Percentiles rank a stretch among this genome's conserved stretches.
Conservation (phyloP, 2,797 vertebrate genomes). For the Myotis vivesi region DNA sequence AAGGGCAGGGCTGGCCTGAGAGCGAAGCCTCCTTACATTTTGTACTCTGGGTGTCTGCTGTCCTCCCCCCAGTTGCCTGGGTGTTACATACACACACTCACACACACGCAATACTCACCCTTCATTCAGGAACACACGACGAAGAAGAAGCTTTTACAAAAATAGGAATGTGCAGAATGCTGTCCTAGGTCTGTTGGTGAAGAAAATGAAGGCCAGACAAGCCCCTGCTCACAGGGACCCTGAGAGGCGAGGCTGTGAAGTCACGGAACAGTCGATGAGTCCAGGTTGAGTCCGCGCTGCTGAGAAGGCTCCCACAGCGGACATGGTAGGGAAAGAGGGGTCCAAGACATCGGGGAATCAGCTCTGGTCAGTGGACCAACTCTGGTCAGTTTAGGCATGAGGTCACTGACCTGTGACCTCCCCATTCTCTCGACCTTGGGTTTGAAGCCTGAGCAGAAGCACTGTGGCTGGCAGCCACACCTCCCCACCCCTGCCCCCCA, state of each 20-base stretch:
- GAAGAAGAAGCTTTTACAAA: background rate
- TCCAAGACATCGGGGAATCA: background rate
- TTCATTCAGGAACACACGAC: background rate
- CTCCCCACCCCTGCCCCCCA: rapidly evolving
- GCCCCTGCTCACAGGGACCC: background rate
- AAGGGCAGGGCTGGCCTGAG: background rate
- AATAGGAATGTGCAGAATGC: background rate
- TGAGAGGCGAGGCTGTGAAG: background rate
- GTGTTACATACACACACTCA: background rate
- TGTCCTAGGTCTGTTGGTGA: background rate
- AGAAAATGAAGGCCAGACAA: background rate
- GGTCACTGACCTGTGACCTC: background rate
- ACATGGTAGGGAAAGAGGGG: background rate
- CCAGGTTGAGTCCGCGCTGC: background rate
- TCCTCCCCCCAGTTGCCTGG: background rate
- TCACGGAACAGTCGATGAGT: background rate
- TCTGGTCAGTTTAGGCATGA: background rate
- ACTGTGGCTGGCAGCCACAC: background rate
- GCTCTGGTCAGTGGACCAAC: background rate
- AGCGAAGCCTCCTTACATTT: background rate
- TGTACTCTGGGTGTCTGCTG: background rate
- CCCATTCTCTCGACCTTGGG: background rate
- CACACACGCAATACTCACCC: background rate
- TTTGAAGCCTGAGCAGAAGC: slow-evolving; percentile 22
- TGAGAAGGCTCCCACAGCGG: background rate